Conservation (phyloP, 1,140 invertebrate genomes). For the Ceratina calcarata region DNA sequence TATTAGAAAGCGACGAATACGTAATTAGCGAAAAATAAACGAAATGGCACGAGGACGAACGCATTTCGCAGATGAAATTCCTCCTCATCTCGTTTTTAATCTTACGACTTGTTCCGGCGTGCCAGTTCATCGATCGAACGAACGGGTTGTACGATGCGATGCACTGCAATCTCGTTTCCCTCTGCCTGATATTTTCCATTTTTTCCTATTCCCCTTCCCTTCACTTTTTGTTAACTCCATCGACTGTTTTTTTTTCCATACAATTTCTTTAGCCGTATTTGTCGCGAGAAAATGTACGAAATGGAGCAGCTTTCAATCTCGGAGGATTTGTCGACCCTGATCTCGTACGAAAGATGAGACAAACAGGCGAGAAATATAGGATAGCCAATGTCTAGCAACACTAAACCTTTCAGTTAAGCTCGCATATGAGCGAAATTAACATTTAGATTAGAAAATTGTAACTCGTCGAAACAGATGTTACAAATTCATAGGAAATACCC, state of each 20-base stretch:
- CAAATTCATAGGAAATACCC: no score
- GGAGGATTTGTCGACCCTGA: constrained; percentile 11
- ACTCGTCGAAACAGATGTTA: no score
- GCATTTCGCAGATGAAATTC: background rate
- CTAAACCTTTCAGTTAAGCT: no score
- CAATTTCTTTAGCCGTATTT: background rate
- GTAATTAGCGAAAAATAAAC: background rate
- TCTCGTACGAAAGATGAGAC: constrained; percentile 4
- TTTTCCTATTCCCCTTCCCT: background rate
- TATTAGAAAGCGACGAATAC: background rate
- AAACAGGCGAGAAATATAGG: background rate
- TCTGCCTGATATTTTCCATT: background rate
- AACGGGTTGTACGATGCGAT: background rate
- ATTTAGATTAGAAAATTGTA: no score
- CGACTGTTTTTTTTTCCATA: constrained; percentile 39
- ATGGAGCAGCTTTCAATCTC: constrained; percentile 35
- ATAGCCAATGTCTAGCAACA: background rate
- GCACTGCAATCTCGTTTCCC: constrained; percentile 16
- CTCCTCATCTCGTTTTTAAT: constrained; percentile 10
- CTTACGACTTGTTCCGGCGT: background rate
- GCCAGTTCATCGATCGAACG: constrained; percentile 16
- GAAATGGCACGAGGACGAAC: no score
- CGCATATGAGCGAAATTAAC: no score
- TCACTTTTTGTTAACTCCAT: background rate
- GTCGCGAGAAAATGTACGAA: constrained; percentile 6